These are phyloP conservation scores for Aphelocoma coerulescens DNA, from an alignment of 2,113 vertebrate genomes.

Conservation along the genomic window DNA sequence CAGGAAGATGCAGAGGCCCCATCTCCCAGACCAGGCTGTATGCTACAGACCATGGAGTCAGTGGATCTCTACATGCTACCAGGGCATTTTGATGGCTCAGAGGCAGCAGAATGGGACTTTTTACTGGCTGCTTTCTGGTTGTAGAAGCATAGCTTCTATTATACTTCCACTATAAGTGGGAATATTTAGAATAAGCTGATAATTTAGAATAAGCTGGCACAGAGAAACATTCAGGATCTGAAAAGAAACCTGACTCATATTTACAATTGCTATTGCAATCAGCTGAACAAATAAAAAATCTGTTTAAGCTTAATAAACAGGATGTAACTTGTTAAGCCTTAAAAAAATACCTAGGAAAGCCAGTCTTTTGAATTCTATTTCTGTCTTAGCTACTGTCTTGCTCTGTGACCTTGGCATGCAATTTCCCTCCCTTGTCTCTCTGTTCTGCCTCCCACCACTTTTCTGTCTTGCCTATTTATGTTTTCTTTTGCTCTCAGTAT, in stretches of 20 bases:
- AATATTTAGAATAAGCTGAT: background rate
- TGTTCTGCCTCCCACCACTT: slow-evolving; percentile 16
- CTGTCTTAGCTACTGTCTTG: slow-evolving; percentile 40
- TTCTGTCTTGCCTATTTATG: slow-evolving; percentile 38
- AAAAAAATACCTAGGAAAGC: background rate
- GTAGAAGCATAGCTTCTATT: background rate
- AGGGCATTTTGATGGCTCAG: background rate
- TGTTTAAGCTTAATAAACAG: slow-evolving; percentile 34
- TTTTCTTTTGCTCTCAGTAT: background rate
- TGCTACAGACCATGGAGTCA: background rate
- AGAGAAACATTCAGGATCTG: background rate
- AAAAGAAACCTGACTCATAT: background rate
- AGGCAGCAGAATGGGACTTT: background rate
- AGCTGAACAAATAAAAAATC: slow-evolving; percentile 24
- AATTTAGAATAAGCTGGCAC: background rate
- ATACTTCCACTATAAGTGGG: background rate
- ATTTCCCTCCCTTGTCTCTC: slow-evolving; percentile 36
- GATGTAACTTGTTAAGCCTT: slow-evolving; percentile 5
- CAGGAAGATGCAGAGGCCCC: accelerated
- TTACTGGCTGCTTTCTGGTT: background rate
- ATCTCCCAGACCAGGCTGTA: background rate
- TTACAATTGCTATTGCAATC: background rate
- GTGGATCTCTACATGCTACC: background rate
- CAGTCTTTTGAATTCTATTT: slow-evolving; percentile 20
- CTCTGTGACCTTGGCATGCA: slow-evolving; percentile 30